Evolutionary conservation across 2,113 vertebrate genomes (phyloP).

Genomic region (Chloropsis hardwickii): DNA sequence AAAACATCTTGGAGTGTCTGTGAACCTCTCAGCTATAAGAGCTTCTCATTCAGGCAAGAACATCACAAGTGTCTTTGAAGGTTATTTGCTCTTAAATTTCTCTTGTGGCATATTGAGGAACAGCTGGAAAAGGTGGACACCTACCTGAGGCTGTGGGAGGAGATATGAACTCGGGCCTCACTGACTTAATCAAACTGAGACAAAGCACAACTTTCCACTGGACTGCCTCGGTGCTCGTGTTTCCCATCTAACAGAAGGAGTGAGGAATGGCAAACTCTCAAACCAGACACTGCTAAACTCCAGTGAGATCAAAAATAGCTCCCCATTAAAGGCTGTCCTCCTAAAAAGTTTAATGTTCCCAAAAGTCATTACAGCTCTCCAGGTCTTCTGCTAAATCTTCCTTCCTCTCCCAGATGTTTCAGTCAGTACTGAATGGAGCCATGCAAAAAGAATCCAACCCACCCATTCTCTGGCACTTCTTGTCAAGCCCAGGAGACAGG

Average conservation of each 20-base stretch:
- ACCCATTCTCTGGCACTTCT: not conserved
- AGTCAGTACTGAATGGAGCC: not conserved
- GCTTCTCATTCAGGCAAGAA: not conserved
- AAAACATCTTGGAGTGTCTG: not conserved
- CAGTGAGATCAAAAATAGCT: not conserved
- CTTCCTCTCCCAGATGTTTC: not conserved
- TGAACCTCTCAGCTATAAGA: not conserved
- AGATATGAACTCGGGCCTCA: fast-evolving
- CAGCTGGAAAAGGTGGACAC: not conserved
- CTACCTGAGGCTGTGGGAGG: not conserved
- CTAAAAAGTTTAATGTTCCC: not conserved
- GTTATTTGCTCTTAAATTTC: not conserved
- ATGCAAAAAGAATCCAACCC: not conserved
- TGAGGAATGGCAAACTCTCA: not conserved
- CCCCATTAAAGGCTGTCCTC: not conserved
- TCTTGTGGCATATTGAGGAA: not conserved
- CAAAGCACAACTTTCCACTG: not conserved
- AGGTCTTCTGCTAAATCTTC: not conserved
- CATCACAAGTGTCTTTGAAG: not conserved
- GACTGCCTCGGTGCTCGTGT: not conserved
- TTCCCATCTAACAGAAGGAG: not conserved
- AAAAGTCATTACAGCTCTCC: not conserved
- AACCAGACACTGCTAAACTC: not conserved
- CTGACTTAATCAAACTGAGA: not conserved
- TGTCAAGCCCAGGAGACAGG: not conserved